Conservation (phyloP, 2,888 invertebrate genomes). For the Perizoma flavofasciatum region DNA sequence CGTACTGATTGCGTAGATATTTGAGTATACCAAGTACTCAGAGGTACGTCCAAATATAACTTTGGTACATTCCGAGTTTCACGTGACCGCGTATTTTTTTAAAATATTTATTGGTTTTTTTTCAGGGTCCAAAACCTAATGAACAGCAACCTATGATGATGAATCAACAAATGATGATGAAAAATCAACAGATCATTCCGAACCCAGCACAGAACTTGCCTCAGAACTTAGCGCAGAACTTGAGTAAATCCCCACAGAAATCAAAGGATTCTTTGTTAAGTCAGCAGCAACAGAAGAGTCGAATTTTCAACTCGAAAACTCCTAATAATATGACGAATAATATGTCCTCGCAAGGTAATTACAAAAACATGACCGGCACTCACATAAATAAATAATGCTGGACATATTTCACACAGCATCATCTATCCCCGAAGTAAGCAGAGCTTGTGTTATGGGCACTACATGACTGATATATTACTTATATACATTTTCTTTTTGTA, state of each 20-base stretch:
- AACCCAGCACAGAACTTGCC: constrained; percentile 40
- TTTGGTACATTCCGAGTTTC: too few relatives aligned
- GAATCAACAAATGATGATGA: constrained; percentile 53
- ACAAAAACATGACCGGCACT: too few relatives aligned
- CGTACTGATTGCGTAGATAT: too few relatives aligned
- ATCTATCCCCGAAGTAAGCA: too few relatives aligned
- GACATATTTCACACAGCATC: too few relatives aligned
- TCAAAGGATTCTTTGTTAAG: constrained; percentile 38
- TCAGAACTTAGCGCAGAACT: constrained; percentile 36
- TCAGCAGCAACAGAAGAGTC: constrained; percentile 54
- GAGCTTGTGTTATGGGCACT: too few relatives aligned
- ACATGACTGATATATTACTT: too few relatives aligned
- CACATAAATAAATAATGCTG: too few relatives aligned
- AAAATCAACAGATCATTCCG: constrained; percentile 42
- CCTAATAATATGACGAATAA: constrained; percentile 47
- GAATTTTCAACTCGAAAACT: constrained; percentile 60
- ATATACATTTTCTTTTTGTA: too few relatives aligned
- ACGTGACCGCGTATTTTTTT: too few relatives aligned
- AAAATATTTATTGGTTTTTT: constrained; percentile 11
- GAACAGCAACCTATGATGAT: constrained; percentile 54
- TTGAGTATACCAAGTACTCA: too few relatives aligned
- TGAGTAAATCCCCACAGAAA: constrained; percentile 54
- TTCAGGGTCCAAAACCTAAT: constrained; percentile 60
- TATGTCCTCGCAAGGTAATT: constrained; percentile 42
- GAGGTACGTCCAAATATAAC: too few relatives aligned